Percentiles rank a stretch among this genome's conserved stretches.
These are phyloP conservation scores for Vireo griseus DNA, from an alignment of 2,797 vertebrate species.

Conservation along the genomic window DNA sequence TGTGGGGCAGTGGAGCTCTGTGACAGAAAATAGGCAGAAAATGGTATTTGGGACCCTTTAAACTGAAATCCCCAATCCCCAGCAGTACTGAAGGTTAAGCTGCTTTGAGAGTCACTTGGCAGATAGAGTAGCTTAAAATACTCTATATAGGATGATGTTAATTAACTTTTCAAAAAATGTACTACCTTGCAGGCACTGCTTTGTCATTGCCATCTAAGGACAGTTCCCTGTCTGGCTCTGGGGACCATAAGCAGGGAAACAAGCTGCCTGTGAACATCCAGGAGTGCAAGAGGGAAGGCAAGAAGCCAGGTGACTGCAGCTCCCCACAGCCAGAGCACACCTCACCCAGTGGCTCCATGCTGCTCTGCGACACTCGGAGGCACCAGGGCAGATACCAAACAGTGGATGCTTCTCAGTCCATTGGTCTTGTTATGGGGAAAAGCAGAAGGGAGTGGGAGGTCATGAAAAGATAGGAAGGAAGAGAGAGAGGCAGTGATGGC, in stretches of 20 bases:
- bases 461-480: neutral
- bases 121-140: neutral
- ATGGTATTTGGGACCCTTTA: neutral
- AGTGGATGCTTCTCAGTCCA: neutral
- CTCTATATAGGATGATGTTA: neutral
- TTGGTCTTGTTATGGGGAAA: neutral
- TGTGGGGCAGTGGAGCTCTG: neutral
- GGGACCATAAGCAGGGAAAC: neutral
- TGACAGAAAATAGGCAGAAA: neutral
- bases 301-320: rapidly evolving
- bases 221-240: neutral
- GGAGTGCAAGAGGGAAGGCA: neutral
- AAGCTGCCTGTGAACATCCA: neutral
- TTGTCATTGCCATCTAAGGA: neutral
- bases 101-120: neutral
- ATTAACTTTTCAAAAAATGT: neutral
- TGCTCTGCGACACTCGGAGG: neutral
- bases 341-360: rapidly evolving
- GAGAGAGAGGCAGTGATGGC: neutral
- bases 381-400: neutral
- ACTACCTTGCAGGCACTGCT: neutral
- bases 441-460: neutral
- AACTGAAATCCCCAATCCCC: neutral
- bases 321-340: neutral
- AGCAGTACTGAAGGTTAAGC: neutral